phyloP scores from a whole-genome alignment of 2,888 invertebrate genomes.

The Ormyrus thymus region DNA sequence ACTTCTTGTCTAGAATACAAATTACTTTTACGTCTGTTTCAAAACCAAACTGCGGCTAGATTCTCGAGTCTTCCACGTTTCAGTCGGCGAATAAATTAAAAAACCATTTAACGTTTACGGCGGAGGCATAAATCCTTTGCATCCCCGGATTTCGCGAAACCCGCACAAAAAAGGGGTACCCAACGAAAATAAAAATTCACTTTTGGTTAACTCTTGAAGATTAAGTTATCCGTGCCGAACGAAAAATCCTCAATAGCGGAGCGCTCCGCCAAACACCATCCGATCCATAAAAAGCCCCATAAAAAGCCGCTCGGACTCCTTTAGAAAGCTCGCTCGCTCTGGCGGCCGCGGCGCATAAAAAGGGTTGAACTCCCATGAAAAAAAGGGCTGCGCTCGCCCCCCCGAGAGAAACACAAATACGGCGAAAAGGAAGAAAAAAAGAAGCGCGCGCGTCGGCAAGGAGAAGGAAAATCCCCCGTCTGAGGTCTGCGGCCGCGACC shows the following conservation, averaged over 20 bases:
- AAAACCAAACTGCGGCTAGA: too few species aligned
- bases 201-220: too few species aligned
- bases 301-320: neutral
- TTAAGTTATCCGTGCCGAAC: too few species aligned
- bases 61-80: too few species aligned
- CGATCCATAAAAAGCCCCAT: neutral
- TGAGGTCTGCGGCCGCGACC: constrained; percentile 4
- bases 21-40: too few species aligned
- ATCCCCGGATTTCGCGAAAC: too few species aligned
- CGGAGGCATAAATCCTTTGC: too few species aligned
- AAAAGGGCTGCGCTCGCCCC: neutral
- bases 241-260: neutral
- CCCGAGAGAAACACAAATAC: neutral
- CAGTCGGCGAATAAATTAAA: neutral
- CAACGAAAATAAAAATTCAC: too few species aligned
- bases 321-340: neutral
- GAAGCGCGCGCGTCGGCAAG: neutral
- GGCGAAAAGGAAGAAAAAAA: too few species aligned
- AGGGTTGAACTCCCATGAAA: constrained; percentile 11
- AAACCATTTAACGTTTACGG: neutral
- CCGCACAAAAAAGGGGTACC: too few species aligned
- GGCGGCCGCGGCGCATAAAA: constrained; percentile 18
- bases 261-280: neutral
- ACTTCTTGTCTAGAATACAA: too few species aligned
- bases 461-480: neutral